Evolutionary conservation across 2,113 vertebrate species (phyloP).

Genomic region (Aldabrachelys gigantea): DNA sequence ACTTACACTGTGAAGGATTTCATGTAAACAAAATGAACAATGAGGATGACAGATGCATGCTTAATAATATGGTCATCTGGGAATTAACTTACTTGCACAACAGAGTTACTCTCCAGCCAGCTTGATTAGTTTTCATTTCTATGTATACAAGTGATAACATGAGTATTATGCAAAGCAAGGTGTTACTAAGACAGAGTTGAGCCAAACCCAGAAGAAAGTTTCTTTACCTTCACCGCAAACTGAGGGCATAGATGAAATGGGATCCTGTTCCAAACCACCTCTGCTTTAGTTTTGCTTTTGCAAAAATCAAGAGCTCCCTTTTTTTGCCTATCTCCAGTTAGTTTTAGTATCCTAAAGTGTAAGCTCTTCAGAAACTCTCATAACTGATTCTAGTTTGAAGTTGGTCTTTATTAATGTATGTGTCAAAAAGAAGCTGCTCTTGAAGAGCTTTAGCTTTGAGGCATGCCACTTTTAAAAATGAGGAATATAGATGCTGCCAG

Average conservation of each 20-base stretch:
- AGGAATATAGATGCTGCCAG: background rate
- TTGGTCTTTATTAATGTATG: background rate
- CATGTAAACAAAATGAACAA: background rate
- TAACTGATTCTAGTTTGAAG: background rate
- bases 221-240: background rate
- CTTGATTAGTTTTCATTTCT: background rate
- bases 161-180: too few relatives aligned
- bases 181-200: background rate
- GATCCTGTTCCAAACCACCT: background rate
- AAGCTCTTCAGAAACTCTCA: background rate
- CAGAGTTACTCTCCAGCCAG: background rate
- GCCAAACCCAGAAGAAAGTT: background rate
- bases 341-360: background rate
- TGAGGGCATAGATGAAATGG: background rate
- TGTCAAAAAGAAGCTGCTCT: background rate
- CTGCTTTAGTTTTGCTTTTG: background rate
- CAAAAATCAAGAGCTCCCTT: background rate
- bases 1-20: background rate
- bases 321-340: background rate
- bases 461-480: background rate
- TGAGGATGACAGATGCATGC: background rate
- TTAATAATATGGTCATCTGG: background rate
- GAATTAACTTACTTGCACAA: background rate
- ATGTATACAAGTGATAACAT: background rate
- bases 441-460: background rate